Percentiles rank a stretch among this genome's conserved stretches.
These are phyloP conservation scores for Podarcis muralis DNA, from an alignment of 2,113 vertebrate species.

Conservation along the genomic window DNA sequence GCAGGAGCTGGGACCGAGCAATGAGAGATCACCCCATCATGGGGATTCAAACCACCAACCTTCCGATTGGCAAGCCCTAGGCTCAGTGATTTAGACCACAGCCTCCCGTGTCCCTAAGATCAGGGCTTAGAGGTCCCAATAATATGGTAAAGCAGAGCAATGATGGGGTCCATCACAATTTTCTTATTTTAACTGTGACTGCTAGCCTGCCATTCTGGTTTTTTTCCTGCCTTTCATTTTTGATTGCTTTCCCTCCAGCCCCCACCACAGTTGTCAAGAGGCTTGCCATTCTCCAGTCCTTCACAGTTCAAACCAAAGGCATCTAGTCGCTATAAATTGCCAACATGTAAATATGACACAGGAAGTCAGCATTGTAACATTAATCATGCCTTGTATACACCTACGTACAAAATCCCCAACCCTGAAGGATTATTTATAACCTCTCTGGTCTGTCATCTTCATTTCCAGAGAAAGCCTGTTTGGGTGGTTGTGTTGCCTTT, in stretches of 20 bases:
- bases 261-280: background rate
- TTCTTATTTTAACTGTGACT: background rate
- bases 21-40: no score
- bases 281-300: background rate
- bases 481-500: background rate
- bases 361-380: background rate
- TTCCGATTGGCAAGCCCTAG: no score
- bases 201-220: background rate
- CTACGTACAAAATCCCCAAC: background rate
- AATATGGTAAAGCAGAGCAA: background rate
- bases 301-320: constrained; percentile 12
- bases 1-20: no score
- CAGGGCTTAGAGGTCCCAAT: background rate
- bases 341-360: background rate
- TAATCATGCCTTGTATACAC: background rate
- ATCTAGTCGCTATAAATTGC: background rate
- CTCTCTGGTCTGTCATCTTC: background rate
- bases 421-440: background rate
- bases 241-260: background rate
- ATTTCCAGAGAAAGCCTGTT: constrained; percentile 9
- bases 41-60: no score
- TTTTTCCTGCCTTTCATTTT: background rate
- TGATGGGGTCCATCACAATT: background rate
- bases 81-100: no score
- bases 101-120: no score